Conservation (phyloP, 2,113 vertebrate species). For the Anhinga rufa region DNA sequence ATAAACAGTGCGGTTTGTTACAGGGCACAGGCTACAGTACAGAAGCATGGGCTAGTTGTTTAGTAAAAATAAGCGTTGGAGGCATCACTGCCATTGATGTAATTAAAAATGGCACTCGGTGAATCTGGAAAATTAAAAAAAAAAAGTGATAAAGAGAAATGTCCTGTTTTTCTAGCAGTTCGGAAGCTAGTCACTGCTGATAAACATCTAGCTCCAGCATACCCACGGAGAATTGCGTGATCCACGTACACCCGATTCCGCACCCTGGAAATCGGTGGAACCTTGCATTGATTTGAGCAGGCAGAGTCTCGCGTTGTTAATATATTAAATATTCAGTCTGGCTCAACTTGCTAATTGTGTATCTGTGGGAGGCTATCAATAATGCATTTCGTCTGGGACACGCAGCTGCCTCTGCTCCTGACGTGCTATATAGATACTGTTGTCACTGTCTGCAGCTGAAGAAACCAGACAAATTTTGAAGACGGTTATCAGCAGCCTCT, state of each 20-base stretch:
- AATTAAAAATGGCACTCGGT: background rate
- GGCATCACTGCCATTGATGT: background rate
- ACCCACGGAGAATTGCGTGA: rapidly evolving
- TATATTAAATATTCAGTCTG: background rate
- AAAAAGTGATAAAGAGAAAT: background rate
- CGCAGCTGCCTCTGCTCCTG: background rate
- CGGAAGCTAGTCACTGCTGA: background rate
- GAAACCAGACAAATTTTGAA: background rate
- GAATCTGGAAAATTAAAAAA: background rate
- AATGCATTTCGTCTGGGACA: background rate
- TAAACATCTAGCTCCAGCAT: background rate
- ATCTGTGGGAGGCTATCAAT: background rate
- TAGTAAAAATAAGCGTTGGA: background rate
- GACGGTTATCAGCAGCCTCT: background rate
- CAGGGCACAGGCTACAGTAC: background rate
- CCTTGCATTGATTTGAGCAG: background rate
- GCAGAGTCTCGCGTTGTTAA: background rate
- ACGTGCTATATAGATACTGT: background rate
- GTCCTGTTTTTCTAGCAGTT: background rate
- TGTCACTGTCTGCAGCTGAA: background rate
- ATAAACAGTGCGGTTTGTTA: background rate
- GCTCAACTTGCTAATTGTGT: background rate
- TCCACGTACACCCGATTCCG: rapidly evolving
- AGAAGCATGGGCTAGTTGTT: background rate
- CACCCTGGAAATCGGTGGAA: background rate